Base-by-base conservation (phyloP, 2,113 vertebrate species). In the Phainopepla nitens region DNA sequence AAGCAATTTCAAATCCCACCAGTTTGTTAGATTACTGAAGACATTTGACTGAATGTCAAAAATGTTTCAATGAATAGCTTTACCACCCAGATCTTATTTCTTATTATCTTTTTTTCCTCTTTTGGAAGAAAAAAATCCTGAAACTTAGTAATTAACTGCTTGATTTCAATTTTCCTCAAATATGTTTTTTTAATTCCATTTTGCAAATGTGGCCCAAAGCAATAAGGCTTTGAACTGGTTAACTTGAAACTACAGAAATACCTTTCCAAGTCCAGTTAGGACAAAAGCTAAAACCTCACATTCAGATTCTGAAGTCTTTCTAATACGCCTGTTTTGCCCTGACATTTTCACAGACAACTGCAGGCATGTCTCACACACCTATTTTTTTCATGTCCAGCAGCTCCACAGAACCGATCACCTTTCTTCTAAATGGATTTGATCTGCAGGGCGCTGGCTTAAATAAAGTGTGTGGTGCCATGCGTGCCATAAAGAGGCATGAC, bases 11-110 rank as follows among this genome's bases (percentile, higher is more conserved):
- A 79, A 89, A 95, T 79, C 83, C 91, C 94, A 89, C 89, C 65
- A 89, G 72, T 84, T 89, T 69, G 49, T 93, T 60, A 87, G 77
- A 95, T 95, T 91, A 87, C 93, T 94, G 76, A 58, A 94, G 64
- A 83, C 10, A 36, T 62, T 90, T 92, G 83, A 96, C 80, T 87
- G 60, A 86, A 90, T 66, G 80, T 93, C 76, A 95, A 95, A 95
- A 94, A 94, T 73, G 36, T 87, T 94, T 91, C 93, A 82, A 47
- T 54, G 57, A 95, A 72, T 87, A 2, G 53, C 83, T 95, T 91
- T 7, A 3, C 83, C 91, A 90, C 81, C 28, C 82, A 91, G 87
- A 77, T 85, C 70, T 94, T 84, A 89, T 79, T 97, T 82, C 81
- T 82, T 54, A 70, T 24, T 78, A 87, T 78, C 64, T 60, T 78